Base-by-base conservation (phyloP, 2,888 invertebrate genomes). In the Leistus spinibarbis region DNA sequence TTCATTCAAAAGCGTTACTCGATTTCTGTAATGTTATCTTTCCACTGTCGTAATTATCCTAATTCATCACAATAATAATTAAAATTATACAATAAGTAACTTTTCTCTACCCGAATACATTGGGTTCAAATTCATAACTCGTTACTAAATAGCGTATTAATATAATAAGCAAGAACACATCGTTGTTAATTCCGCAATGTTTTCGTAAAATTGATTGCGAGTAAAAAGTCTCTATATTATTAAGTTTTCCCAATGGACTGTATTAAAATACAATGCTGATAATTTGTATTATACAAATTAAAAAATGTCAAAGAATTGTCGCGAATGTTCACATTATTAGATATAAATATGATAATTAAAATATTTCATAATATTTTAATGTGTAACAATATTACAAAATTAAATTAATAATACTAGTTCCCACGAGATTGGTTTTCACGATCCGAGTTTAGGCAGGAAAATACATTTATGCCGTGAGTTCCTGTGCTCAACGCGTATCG, bases 401-500 rank as follows among this genome's bases (percentile, higher is more conserved):
- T 10, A 40, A 10, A 40, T 40, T 40, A 40, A 40, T 40, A 40
- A 40, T 10, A 40, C 7, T 40, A 10, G 3, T 40, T 40, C 40
- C 40, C 40, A 40, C 13, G 40, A 40, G 5, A 4, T 40, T 13
- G 40, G n/a, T 16, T 54, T 54, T 54, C 13, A 60, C 22, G 13
- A 20, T 13, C 71, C 23, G 64, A 64, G 64, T 54, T 63, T 71
- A 17, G 7, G 27, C n/a, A 62, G 69, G 63, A 70, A 57, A 53
- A 62, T 40, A 62, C 19, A 63, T 24, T 60, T 60, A 60, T 17
- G 9, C 13, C 20, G 10, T 24, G 5, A 56, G 71, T 71, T 71
- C 71, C 64, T 62, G 71, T 71, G 22, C 64, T 63, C 53, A 71
- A 64, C 71, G n/a, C 1, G 13, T 54, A 63, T 71, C 64, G 63